phyloP scores from a whole-genome alignment of 2,888 invertebrate genomes.

The Pristionchus fissidentatus region DNA sequence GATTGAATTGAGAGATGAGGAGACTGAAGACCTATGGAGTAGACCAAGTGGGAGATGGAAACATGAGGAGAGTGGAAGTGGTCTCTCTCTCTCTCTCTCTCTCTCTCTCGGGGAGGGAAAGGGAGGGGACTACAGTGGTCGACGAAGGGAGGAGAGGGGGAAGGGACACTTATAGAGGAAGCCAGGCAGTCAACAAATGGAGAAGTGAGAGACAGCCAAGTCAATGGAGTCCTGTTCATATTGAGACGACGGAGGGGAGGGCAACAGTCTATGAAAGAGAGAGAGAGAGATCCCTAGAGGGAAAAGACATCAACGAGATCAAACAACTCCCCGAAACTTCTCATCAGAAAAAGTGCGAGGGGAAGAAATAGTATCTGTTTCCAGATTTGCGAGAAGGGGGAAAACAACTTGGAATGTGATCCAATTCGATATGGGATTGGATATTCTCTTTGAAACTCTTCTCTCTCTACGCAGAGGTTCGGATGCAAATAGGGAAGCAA shows the following conservation, averaged over 20 bases:
- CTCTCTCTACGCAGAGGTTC: too few relatives aligned
- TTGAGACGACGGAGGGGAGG: neutral
- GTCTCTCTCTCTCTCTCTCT: constrained; percentile 35
- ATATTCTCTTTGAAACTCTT: too few relatives aligned
- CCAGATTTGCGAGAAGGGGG: neutral
- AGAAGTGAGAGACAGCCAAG: constrained; percentile 20
- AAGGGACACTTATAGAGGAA: constrained; percentile 43
- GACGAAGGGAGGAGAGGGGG: constrained; percentile 1
- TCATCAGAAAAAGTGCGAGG: too few relatives aligned
- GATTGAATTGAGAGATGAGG: neutral
- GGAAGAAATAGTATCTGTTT: too few relatives aligned
- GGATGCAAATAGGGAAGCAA: constrained; percentile 5
- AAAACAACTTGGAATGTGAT: neutral
- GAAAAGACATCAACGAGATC: neutral
- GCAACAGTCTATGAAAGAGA: neutral
- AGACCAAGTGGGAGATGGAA: constrained; percentile 7
- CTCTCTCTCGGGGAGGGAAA: neutral
- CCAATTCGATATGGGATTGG: neutral
- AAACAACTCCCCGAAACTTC: neutral
- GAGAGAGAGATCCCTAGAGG: neutral
- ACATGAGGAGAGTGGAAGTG: constrained; percentile 33
- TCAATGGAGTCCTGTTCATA: constrained; percentile 31
- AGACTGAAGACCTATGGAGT: constrained; percentile 9
- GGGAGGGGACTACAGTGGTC: constrained; percentile 27
- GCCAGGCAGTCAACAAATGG: constrained; percentile 43